Evolutionary conservation across 2,888 invertebrate genomes (phyloP).

Genomic region (Hyles lineata): DNA sequence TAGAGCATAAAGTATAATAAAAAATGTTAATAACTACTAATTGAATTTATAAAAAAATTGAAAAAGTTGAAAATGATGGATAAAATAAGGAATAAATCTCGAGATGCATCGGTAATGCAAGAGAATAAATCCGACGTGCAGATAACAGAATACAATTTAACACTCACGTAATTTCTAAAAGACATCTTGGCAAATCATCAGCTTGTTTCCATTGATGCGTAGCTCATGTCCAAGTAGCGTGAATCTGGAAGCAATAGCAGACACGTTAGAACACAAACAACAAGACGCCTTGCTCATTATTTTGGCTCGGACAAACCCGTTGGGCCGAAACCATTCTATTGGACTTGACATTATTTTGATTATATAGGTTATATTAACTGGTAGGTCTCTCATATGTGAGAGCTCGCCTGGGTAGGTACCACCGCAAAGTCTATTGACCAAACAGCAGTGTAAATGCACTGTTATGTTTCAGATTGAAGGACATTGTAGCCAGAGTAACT

Average conservation of each 20-base stretch:
- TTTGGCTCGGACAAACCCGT: not conserved
- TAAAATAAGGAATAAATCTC: not conserved
- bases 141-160: slow-evolving; percentile 7
- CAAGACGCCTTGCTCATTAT: not conserved
- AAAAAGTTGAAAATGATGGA: not conserved
- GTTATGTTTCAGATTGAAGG: too few species aligned
- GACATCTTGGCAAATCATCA: slow-evolving; percentile 68
- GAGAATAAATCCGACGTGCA: not conserved
- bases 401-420: too few species aligned
- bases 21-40: too few species aligned
- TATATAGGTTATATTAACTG: not conserved
- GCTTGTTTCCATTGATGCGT: slow-evolving; percentile 59
- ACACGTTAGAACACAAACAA: slow-evolving; percentile 23
- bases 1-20: too few species aligned
- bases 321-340: not conserved
- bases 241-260: slow-evolving; percentile 47
- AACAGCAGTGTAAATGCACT: too few species aligned
- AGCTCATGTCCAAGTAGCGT: slow-evolving; percentile 36
- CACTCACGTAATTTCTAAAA: slow-evolving; percentile 79
- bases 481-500: too few species aligned
- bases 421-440: too few species aligned
- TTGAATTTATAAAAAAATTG: too few species aligned
- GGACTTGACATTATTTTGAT: slow-evolving; percentile 17
- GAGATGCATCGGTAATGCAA: not conserved
- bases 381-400: too few species aligned